Evolutionary conservation across 2,888 invertebrate genomes (phyloP).

Genomic region (Archaeoteleia sp.): DNA sequence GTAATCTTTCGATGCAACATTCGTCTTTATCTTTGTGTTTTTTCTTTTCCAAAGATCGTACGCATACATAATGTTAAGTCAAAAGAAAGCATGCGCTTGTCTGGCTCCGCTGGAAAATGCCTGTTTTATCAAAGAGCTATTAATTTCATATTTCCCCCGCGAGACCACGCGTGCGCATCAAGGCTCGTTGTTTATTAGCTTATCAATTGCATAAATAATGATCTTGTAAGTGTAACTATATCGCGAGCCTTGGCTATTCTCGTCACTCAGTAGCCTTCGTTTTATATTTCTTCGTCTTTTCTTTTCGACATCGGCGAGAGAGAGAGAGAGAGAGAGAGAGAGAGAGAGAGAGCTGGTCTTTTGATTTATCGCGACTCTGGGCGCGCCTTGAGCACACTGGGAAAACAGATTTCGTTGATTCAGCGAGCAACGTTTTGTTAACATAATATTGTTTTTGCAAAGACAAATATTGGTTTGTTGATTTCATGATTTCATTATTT

Average conservation of each 20-base stretch:
- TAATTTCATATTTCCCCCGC: too few species aligned
- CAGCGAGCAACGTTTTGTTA: too few species aligned
- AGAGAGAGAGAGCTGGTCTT: too few species aligned
- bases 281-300: conserved; percentile 17
- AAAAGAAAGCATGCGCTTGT: conserved; percentile 10
- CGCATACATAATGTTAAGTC: not conserved
- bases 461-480: too few species aligned
- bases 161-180: conserved; percentile 13
- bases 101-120: conserved; percentile 12
- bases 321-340: too few species aligned
- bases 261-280: conserved; percentile 36
- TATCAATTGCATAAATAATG: conserved; percentile 47
- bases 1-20: too few species aligned
- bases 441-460: too few species aligned
- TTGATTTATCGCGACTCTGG: too few species aligned
- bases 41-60: not conserved
- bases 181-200: conserved; percentile 37
- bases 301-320: too few species aligned
- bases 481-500: too few species aligned
- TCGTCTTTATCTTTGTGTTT: conserved; percentile 4
- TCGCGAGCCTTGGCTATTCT: conserved; percentile 36
- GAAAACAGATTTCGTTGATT: too few species aligned
- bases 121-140: conserved; percentile 12
- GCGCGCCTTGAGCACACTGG: too few species aligned
- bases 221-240: conserved; percentile 33